A percentile compares a stretch with the other conserved stretches of the same genome.
Evolutionary conservation across 1,140 invertebrate species (phyloP).

Genomic region (Heliothis virescens): DNA sequence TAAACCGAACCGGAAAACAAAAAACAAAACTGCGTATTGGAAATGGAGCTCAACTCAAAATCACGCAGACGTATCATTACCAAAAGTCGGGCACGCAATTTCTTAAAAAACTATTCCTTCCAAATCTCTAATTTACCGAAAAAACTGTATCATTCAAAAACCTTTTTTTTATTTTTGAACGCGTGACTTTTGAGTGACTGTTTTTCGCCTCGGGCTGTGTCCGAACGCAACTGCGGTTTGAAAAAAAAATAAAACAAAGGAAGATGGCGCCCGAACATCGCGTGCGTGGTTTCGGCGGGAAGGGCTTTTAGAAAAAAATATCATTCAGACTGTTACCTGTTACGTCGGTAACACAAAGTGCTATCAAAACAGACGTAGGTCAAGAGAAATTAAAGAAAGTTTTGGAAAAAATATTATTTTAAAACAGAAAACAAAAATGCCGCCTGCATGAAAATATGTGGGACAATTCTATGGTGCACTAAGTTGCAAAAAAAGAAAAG

Average conservation of each 20-base stretch:
- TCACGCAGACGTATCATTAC: constrained; percentile 63
- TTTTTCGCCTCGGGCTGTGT: constrained; percentile 57
- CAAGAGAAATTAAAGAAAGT: constrained; percentile 43
- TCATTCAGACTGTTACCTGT: constrained; percentile 44
- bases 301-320: constrained; percentile 47
- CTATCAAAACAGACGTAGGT: constrained; percentile 47
- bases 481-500: too few species aligned
- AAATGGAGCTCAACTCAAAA: constrained; percentile 34
- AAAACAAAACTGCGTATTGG: constrained; percentile 39
- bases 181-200: constrained; percentile 69
- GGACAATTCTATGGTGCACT: too few species aligned
- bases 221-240: constrained; percentile 58
- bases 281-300: constrained; percentile 52
- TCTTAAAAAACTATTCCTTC: constrained; percentile 58
- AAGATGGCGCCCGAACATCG: constrained; percentile 55
- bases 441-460: too few species aligned
- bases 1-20: constrained; percentile 22
- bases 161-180: constrained; percentile 51
- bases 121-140: constrained; percentile 67
- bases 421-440: too few species aligned
- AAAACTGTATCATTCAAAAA: constrained; percentile 66
- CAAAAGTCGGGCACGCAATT: constrained; percentile 60
- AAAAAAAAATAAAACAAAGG: constrained; percentile 52
- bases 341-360: constrained; percentile 49
- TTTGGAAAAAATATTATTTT: not conserved